Evolutionary conservation across 2,113 vertebrate genomes (phyloP).

Genomic region (Cinclus mexicanus): DNA sequence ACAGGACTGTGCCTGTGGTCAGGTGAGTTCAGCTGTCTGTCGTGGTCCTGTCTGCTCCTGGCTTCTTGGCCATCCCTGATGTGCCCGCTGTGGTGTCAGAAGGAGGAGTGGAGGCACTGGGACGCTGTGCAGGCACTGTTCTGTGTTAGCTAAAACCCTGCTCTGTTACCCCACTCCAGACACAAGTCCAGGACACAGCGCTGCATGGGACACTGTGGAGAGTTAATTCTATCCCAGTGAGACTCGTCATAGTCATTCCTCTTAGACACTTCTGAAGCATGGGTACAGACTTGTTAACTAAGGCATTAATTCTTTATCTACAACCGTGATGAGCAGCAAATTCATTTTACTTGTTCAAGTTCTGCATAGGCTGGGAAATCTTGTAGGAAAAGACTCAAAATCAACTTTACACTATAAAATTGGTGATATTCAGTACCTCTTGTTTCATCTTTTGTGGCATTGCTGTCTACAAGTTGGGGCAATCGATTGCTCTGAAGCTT

Average conservation of each 20-base stretch:
- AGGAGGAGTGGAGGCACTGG: neutral
- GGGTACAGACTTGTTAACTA: neutral
- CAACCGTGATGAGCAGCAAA: neutral
- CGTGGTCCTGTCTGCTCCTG: neutral
- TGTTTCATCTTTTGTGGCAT: neutral
- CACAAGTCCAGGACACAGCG: neutral
- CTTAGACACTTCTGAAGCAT: neutral
- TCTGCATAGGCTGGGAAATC: neutral
- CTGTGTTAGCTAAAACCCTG: neutral
- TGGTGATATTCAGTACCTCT: neutral
- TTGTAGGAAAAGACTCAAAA: neutral
- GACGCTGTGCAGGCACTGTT: neutral
- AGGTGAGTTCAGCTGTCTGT: neutral
- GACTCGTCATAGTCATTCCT: neutral
- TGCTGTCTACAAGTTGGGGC: neutral
- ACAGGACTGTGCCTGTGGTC: neutral
- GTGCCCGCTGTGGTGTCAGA: fast-evolving
- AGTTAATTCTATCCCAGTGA: neutral
- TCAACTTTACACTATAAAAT: neutral
- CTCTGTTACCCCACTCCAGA: neutral
- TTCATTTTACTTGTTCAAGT: neutral
- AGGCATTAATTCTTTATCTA: neutral
- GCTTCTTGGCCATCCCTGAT: neutral
- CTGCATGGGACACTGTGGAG: neutral
- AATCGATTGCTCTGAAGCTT: neutral